Evolutionary conservation across 2,797 vertebrate species (phyloP), one percentile per base, ranked within the genome.

Genomic region (Columba guinea): DNA sequence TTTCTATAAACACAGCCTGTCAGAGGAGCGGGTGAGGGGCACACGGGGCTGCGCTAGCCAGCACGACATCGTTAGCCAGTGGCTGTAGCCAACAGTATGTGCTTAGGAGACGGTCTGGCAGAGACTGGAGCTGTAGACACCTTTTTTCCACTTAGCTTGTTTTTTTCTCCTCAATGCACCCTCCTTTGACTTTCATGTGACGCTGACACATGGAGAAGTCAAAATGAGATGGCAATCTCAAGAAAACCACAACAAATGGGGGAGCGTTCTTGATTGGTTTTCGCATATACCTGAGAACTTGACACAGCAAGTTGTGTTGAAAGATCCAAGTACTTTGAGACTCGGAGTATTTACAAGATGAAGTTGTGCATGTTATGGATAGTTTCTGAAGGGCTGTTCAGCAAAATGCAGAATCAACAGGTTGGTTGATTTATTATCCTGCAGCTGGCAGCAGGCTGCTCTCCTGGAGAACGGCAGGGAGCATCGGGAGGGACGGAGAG

Each of bases 101-200:
- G 90, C 93, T 96, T 95, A 94, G 65, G 95, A 96, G 87, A 88
- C 84, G 95, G 89, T 96, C 91, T 97, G 86, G 95, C 96, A 94
- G 91, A 95, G 91, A 78, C 1, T 64, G 80, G 93, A 92, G 97
- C 95, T 94, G 82, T 95, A 74, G 89, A 67, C 89, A 84, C 80
- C 92, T 97, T 94, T 94, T 76, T 46, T 46, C 94, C 90, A 94
- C 64, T 97, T 87, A 82, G 94, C 93, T 30, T 51, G 59, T 78
- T 73, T 35, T 37, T 52, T 52, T 4, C 64, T 39, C 39, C 87
- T 86, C 65, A 55, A 32, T 39, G 30, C 92, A 95, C 87, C 92
- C 87, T 67, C 8, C 95, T 90, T 82, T 96, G 93, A 96, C 83
- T 93, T 96, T 28, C 76, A 35, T 70, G 81, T 69, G 59, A 58